Evolutionary conservation across 2,113 vertebrate species (phyloP), one percentile per base, ranked within the genome.

Genomic region (Corvus hawaiiensis): DNA sequence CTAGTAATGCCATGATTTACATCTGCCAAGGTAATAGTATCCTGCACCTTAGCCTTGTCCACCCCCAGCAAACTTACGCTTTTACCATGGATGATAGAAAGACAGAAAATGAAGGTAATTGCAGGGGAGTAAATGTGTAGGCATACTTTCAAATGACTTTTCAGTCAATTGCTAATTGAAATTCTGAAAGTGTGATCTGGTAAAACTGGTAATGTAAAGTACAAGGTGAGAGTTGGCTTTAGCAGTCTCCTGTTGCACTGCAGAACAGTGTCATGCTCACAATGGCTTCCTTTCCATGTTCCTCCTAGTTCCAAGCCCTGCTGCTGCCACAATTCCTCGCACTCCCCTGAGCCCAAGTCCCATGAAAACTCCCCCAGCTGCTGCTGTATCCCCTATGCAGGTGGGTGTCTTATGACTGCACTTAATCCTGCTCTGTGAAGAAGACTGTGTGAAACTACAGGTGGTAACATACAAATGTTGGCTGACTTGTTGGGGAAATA

Each of bases 371-470:
- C 99, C 99, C 11, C 99, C 99, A 2, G 99, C 99, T 28, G 99
- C 99, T 35, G 99, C 99, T 27, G 99, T 99, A 8, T 99, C 99
- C 32, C 99, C 99, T 21, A 99, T 99, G 98, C 99, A 99, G 98
- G 99, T 99, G 88, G n/a, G 94, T 94, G 59, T 17, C 75, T 27
- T 68, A 13, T 73, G 66, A 30, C 63, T 73, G 48, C 62, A 22
- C 58, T 89, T 83, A n/a, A 68, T 66, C 55, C 49, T 84, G 54
- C 69, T 71, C 30, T 71, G 21, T 33, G 43, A 75, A 88, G 84
- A 87, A n/a, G 48, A 90, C 5, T 52, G 19, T 52, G 33, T 74
- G 64, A 78, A 84, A 71, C 69, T 91, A 17, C 17, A 30, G 44
- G 49, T 33, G 37, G 17, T 61, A 55, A 54, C 52, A 41, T 10